Base-by-base conservation (phyloP, 1,140 invertebrate genomes). In the Bombus terrestris region DNA sequence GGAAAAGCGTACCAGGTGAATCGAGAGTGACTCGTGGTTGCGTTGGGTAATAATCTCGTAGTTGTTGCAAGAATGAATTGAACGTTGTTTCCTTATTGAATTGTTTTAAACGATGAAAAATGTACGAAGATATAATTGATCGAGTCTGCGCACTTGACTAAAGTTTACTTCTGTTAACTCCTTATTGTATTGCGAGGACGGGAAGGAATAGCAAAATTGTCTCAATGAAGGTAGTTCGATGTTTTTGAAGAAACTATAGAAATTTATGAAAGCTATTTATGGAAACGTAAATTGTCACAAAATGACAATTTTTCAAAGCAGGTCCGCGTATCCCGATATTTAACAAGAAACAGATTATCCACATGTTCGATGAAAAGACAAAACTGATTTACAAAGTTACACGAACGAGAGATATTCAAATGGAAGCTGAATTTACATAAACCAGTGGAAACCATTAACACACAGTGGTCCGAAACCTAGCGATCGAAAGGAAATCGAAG, bases 1-100 rank as follows among this genome's bases (percentile, higher is more conserved):
- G 76, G 81, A 77, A 77, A 77, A 77, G 28, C 81, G 47, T 32
- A 35, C 57, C 79, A 32, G 73, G 53, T 57, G 66, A 57, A 81
- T 69, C 62, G 79, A 76, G 35, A 59, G 53, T 59, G 53, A n/a
- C 53, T 76, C 74, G 74, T 59, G 74, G 39, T 39, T 59, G 53
- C 53, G 35, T 76, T 76, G 57, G 53, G 25, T 76, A 76, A 76
- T 76, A 39, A 39, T n/a, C 53, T 28, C 35, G 8, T 13, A 35
- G 35, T 76, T 53, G 53, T 3, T 4, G 53, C 32, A 76, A 76
- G 35, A 59, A 13, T 10, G 13, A 13, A 39, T 76, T 5, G 28
- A 39, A 10, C 32, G 37, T 76, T n/a, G 74, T 75, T 57, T 68
- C 35, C 35, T 75, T 35, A 15, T 35, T 22, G 35, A 3, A 43